phyloP scores from a whole-genome alignment of 2,797 vertebrate species.

The Coregonus ussuriensis region DNA sequence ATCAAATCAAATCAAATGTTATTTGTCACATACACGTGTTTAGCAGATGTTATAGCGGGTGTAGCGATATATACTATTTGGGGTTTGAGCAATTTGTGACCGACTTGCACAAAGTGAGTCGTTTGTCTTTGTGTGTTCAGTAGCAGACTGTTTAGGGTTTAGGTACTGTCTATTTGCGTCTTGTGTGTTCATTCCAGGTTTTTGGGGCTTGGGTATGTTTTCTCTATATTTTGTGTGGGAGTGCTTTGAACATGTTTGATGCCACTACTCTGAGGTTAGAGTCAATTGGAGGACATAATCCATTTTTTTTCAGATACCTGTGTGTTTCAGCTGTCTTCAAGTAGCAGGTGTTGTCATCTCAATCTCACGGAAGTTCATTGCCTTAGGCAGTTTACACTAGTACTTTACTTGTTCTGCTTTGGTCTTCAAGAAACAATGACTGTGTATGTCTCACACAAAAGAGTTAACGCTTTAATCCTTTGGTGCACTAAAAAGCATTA shows the following conservation, averaged over 20 bases:
- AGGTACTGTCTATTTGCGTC: neutral
- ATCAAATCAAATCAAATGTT: no score
- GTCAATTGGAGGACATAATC: neutral
- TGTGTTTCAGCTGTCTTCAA: neutral
- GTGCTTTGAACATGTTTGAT: neutral
- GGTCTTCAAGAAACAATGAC: neutral
- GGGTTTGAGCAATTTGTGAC: no score
- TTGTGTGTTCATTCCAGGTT: neutral
- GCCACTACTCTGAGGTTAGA: neutral
- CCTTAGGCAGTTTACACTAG: neutral
- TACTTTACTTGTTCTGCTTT: neutral
- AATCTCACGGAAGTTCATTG: neutral
- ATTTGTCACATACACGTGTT: no score
- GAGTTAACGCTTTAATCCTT: no score
- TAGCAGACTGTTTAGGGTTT: no score
- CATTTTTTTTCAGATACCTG: neutral
- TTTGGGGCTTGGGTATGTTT: neutral
- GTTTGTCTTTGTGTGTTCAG: no score
- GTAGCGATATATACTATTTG: no score
- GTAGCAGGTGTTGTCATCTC: neutral
- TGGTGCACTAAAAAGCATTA: no score
- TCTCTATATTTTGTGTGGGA: neutral
- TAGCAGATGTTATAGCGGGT: no score
- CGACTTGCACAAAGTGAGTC: no score
- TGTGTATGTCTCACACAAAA: neutral